Base-by-base conservation (phyloP, 2,113 vertebrate species). In the Rattus rattus region DNA sequence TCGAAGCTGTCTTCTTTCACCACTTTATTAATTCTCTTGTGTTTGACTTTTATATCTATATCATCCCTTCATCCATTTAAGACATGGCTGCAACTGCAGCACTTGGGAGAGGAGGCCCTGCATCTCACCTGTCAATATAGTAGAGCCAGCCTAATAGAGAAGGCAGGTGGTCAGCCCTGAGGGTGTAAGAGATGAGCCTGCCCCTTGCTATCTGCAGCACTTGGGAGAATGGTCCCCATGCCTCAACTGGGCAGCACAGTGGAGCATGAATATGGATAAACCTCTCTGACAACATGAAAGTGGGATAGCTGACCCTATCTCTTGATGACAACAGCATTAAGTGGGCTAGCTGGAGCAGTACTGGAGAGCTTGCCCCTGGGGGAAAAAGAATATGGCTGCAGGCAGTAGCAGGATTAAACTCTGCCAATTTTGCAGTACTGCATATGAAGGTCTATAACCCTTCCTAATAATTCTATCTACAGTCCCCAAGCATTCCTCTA, bases 1-100 rank as follows among this genome's bases (percentile, higher is more conserved):
- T 90, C 30, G 67, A 89, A 93, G 88, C 67, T 69, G 4, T 73
- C 88, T 96, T 76, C 81, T 14, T 90, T 80, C 56, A 80, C 73
- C 61, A 73, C 1, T 72, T n/a, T 36, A 7, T 72, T 92, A 22
- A 30, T 93, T 88, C 85, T 56, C 26, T 39, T 39, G 0, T 43
- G 26, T 88, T 88, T 30, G 67, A 59, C 5, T 88, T 43, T 88
- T 47, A 24, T 72, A 47, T 85, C 22, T 39, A 80, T 22, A 30
- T 7, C 36, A 20, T 79, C 54, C 87, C 76, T 85, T 70, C 49
- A 91, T 61, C 61, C 76, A 28, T 81, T 17, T 43, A 43, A 43
- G 43, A 43, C 43, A 43, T 3, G 43, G 43, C 43, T 43, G 43
- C 14, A 70, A 33, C 33, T 70, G 67, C 67, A 70, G 67, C 14